Conservation (phyloP, 2,113 vertebrate genomes). For the Sialia sialis region DNA sequence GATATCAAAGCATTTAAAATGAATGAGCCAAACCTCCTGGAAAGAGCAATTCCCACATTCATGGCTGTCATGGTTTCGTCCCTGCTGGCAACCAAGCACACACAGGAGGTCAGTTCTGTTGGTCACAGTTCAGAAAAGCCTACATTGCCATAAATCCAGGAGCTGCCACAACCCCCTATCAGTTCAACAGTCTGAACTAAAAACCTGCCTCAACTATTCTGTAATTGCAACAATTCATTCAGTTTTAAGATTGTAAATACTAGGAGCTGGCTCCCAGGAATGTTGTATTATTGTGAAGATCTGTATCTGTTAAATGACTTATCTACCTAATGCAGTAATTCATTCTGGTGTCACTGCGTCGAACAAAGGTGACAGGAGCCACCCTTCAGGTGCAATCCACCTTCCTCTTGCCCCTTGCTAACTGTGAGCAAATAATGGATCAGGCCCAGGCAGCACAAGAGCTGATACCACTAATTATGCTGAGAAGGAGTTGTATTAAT, state of each 20-base stretch:
- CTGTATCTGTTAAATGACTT: not conserved
- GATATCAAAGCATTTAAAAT: not conserved
- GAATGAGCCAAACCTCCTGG: not conserved
- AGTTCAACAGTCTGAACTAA: not conserved
- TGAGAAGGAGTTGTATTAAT: not conserved
- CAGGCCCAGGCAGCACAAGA: not conserved
- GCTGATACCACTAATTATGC: not conserved
- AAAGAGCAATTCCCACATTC: not conserved
- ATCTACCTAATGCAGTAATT: not conserved
- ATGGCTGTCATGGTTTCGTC: not conserved
- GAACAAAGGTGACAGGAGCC: not conserved
- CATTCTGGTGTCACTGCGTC: not conserved
- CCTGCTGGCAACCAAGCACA: not conserved
- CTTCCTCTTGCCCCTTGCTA: not conserved
- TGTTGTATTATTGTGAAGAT: not conserved
- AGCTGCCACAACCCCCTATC: not conserved
- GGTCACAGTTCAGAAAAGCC: not conserved
- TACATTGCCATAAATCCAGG: not conserved
- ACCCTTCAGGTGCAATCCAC: not conserved
- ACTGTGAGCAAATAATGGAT: not conserved
- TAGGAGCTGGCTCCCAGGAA: not conserved
- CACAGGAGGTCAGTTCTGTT: not conserved
- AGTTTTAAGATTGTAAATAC: not conserved
- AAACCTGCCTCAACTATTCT: not conserved
- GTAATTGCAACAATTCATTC: not conserved